phyloP scores from a whole-genome alignment of 2,113 vertebrate species.

The Caranx ignobilis region DNA sequence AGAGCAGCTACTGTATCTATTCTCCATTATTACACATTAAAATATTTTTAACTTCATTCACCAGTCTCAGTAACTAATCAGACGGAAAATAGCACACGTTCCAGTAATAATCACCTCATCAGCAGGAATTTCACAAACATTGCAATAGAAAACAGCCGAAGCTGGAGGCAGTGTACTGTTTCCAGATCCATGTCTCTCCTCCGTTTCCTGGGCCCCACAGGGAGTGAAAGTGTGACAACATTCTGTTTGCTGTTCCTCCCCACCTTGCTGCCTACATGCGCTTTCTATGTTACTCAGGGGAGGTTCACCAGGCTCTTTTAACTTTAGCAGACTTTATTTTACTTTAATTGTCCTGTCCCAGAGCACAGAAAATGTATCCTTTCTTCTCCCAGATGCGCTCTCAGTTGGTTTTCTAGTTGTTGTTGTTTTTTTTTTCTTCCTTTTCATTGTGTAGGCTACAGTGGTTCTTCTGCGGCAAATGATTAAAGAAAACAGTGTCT shows the following conservation, averaged over 20 bases:
- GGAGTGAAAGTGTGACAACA: conserved; percentile 75
- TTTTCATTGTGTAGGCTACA: conserved; percentile 38
- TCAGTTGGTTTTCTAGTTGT: conserved; percentile 69
- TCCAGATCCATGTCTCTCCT: conserved; percentile 65
- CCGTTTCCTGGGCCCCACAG: conserved; percentile 67
- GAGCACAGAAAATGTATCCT: conserved; percentile 56
- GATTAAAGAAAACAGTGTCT: conserved; percentile 60
- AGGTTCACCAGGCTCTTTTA: conserved; percentile 68
- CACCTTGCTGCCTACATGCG: conserved; percentile 70
- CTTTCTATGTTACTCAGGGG: conserved; percentile 71
- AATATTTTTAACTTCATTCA: conserved; percentile 35
- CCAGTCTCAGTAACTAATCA: conserved; percentile 40
- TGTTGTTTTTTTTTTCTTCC: background rate
- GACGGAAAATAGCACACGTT: conserved; percentile 54
- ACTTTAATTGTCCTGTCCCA: conserved; percentile 80
- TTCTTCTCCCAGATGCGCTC: conserved; percentile 62
- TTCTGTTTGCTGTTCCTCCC: conserved; percentile 75
- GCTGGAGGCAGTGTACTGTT: conserved; percentile 69
- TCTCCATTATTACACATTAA: conserved; percentile 26
- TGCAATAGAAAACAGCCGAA: conserved; percentile 58
- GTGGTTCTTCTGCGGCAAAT: conserved; percentile 48
- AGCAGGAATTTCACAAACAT: conserved; percentile 72
- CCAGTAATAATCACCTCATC: conserved; percentile 76
- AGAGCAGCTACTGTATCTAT: background rate
- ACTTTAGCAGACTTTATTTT: conserved; percentile 79